A percentile compares a stretch with the other conserved stretches of the same genome.
These are phyloP conservation scores for Gephyroberyx darwinii DNA, from an alignment of 2,797 vertebrate genomes.

Conservation along the genomic window DNA sequence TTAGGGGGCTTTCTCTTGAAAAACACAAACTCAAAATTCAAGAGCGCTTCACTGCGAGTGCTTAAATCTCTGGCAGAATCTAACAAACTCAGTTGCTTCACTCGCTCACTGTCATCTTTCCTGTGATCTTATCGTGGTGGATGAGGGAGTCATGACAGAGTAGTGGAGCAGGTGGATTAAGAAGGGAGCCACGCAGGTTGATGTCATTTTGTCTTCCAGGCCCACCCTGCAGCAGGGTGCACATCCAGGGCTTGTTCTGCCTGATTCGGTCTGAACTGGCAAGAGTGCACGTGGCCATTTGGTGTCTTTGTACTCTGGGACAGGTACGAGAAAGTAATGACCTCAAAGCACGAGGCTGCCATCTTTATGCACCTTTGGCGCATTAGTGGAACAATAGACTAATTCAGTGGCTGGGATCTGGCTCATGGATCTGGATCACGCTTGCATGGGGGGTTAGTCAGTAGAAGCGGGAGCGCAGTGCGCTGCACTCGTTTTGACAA, in stretches of 20 bases:
- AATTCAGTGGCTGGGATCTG: constrained; percentile 69
- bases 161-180: constrained; percentile 28
- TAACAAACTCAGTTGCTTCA: constrained; percentile 19
- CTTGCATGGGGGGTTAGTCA: constrained; percentile 28
- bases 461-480: constrained; percentile 37
- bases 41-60: neutral
- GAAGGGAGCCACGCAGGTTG: constrained; percentile 51
- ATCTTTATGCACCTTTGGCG: constrained; percentile 43
- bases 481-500: constrained; percentile 68
- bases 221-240: constrained; percentile 13
- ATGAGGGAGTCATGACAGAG: constrained; percentile 42
- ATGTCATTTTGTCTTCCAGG: constrained; percentile 30
- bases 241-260: constrained; percentile 7
- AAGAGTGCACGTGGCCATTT: constrained; percentile 24
- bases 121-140: constrained; percentile 26
- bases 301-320: neutral
- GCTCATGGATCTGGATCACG: constrained; percentile 31
- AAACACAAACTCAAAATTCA: neutral
- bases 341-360: constrained; percentile 18
- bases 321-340: constrained; percentile 20
- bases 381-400: constrained; percentile 70
- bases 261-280: constrained; percentile 28
- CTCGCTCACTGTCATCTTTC: constrained; percentile 17
- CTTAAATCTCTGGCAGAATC: neutral
- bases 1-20: neutral